Conservation (phyloP, 2,888 invertebrate species). For the Mythimna ferrago region DNA sequence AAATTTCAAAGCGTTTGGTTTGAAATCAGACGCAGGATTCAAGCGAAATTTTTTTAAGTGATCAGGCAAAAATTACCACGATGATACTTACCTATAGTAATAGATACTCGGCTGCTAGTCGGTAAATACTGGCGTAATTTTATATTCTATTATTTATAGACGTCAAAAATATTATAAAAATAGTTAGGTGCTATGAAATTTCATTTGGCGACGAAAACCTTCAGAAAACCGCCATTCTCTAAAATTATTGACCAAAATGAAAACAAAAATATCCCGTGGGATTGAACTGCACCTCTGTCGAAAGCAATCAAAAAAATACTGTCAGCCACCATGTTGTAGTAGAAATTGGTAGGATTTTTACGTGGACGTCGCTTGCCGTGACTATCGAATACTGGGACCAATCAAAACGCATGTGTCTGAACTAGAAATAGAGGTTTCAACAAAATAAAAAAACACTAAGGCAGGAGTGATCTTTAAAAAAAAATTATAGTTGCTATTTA, state of each 20-base stretch:
- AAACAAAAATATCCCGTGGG: conserved; percentile 5
- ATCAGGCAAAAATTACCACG: too few species aligned
- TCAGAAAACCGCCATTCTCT: not conserved
- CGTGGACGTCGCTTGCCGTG: conserved; percentile 11
- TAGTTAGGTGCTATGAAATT: too few species aligned
- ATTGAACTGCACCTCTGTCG: conserved; percentile 17
- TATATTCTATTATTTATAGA: too few species aligned
- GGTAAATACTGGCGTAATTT: too few species aligned
- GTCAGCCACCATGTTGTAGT: conserved; percentile 13
- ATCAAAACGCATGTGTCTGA: conserved; percentile 3
- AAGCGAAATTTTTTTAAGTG: too few species aligned
- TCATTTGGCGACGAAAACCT: not conserved
- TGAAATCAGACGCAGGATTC: too few species aligned
- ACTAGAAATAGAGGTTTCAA: conserved; percentile 10
- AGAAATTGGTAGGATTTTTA: conserved; percentile 32
- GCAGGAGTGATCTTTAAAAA: not conserved
- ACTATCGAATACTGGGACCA: conserved; percentile 1
- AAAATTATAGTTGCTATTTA: too few species aligned
- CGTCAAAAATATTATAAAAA: too few species aligned
- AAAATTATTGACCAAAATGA: not conserved
- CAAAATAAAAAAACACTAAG: not conserved
- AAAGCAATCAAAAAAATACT: conserved; percentile 46
- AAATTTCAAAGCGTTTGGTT: too few species aligned
- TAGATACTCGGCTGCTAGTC: too few species aligned
- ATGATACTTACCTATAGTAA: too few species aligned